Evolutionary conservation across 2,888 invertebrate genomes (phyloP).

Genomic region (Theodoxus fluviatilis): DNA sequence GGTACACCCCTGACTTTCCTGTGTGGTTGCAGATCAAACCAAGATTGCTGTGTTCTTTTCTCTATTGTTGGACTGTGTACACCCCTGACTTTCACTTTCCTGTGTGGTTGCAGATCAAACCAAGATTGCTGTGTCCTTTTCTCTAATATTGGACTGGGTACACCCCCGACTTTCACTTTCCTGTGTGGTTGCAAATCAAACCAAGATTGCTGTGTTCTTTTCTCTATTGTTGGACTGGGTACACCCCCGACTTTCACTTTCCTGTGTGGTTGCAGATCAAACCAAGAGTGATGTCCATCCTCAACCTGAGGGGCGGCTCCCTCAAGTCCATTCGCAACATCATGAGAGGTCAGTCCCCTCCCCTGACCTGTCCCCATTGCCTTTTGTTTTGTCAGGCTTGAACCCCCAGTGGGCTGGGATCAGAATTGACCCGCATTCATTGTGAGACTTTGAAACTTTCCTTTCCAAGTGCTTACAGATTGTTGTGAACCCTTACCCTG

Average conservation of each 20-base stretch:
- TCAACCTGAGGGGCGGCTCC: slow-evolving; percentile 88
- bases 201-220: too few relatives aligned
- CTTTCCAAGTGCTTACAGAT: too few relatives aligned
- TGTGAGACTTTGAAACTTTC: too few relatives aligned
- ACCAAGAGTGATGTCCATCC: slow-evolving; percentile 85
- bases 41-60: too few relatives aligned
- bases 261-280: slow-evolving; percentile 68
- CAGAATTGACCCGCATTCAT: too few relatives aligned
- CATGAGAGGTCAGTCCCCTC: slow-evolving; percentile 86
- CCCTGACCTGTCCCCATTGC: too few relatives aligned
- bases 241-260: not conserved
- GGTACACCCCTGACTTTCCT: not conserved
- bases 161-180: not conserved
- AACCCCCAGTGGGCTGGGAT: too few relatives aligned
- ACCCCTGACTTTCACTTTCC: not conserved
- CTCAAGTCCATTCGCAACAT: slow-evolving; percentile 90
- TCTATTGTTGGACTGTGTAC: not conserved
- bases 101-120: too few relatives aligned
- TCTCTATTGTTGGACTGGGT: not conserved
- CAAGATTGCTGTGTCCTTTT: too few relatives aligned
- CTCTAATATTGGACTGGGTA: not conserved
- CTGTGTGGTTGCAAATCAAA: slow-evolving; percentile 66
- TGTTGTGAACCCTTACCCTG: too few relatives aligned
- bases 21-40: too few relatives aligned
- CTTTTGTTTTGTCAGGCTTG: too few relatives aligned